Evolutionary conservation across 2,113 vertebrate genomes (phyloP).

Genomic region (Pampusana beccarii): DNA sequence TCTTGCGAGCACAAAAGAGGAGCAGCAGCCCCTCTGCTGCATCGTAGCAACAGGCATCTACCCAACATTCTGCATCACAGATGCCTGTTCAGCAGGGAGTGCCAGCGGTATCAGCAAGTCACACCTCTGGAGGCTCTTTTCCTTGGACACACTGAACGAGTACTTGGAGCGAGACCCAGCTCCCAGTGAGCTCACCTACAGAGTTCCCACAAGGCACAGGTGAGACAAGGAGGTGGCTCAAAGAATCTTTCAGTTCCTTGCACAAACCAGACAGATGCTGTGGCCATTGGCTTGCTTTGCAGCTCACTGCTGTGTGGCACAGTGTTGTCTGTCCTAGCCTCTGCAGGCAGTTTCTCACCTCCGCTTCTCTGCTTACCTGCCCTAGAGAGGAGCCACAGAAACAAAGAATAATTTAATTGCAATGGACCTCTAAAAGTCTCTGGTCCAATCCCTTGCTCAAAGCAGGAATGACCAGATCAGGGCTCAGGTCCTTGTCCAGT

Average conservation of each 20-base stretch:
- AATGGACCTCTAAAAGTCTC: background rate
- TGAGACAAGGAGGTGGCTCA: constrained; percentile 26
- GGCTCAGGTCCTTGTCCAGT: background rate
- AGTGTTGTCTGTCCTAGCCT: background rate
- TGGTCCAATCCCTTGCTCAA: background rate
- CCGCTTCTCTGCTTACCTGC: background rate
- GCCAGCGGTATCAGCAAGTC: constrained; percentile 75
- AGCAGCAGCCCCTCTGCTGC: constrained; percentile 73
- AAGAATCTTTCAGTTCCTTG: background rate
- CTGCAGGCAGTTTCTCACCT: background rate
- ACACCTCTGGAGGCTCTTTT: constrained; percentile 87
- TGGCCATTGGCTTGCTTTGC: background rate
- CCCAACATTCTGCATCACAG: constrained; percentile 80
- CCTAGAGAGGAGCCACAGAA: background rate
- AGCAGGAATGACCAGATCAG: background rate
- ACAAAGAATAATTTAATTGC: background rate
- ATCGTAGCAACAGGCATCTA: constrained; percentile 78
- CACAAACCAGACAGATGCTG: background rate
- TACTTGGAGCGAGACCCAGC: constrained; percentile 77
- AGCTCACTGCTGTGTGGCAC: fast-evolving
- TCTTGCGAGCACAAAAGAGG: background rate
- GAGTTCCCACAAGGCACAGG: constrained; percentile 84
- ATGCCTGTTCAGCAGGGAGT: constrained; percentile 76
- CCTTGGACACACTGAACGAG: constrained; percentile 84
- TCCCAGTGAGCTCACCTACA: constrained; percentile 78